Evolutionary conservation across 1,140 invertebrate species (phyloP), one percentile per base, ranked within the genome.

Genomic region (Bombus haemorrhoidalis): DNA sequence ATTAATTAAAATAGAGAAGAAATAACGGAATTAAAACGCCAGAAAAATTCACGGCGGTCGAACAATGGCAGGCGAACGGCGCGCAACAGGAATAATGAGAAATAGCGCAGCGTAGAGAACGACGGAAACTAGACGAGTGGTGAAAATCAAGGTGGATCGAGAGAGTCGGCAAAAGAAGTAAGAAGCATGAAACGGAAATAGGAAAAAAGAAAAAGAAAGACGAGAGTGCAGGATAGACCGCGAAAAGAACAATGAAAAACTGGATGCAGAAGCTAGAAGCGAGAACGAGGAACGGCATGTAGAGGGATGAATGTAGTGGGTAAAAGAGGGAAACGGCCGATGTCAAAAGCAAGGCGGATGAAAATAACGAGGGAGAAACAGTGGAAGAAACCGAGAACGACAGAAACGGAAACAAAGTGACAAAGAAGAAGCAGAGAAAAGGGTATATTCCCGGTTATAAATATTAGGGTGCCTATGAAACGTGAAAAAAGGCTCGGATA

Each of bases 171-270:
- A 59, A 82, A 86, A 80, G 32, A 41, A 59, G 53, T 62, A 43
- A 37, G n/a, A 22, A n/a, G 41, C 15, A 15, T 41, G 8, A 37
- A 62, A 10, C 41, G 4, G 9, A 1, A 28, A 25, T 3, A 1
- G 32, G 10, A 41, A 18, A 39, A n/a, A 73, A 41, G 32, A 6
- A 41, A 18, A 39, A n/a, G 43, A 41, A 39, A 57, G n/a, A 18
- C 57, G 64, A 37, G 53, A 59, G 57, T 57, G 41, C 6, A 64
- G 18, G 79, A 43, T 64, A 74, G 68, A 79, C 18, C 41, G n/a
- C 64, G 66, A 78, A 57, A 57, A 43, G 68, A 79, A 88, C 66
- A 85, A 81, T 64, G 80, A 22, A 59, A 57, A 76, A 77, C 43
- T 68, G 82, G 47, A 77, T 66, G 47, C 43, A 75, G 71, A 79